phyloP scores from a whole-genome alignment of 2,113 vertebrate species.

The Erinaceus europaeus region DNA sequence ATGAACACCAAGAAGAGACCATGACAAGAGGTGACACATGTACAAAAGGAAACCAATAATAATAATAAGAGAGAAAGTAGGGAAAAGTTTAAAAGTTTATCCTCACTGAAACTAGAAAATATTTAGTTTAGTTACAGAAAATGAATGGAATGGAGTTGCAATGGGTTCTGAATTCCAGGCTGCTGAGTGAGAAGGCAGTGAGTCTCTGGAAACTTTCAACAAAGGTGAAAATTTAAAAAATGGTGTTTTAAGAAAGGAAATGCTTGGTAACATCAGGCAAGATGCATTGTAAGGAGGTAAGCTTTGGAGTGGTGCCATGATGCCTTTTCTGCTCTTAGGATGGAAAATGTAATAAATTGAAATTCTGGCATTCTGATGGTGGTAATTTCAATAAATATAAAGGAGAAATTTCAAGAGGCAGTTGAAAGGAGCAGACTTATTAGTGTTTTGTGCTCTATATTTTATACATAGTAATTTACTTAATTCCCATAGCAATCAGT shows the following conservation, averaged over 20 bases:
- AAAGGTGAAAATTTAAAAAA: background rate
- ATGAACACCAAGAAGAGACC: background rate
- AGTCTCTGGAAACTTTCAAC: background rate
- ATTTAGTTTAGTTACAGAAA: background rate
- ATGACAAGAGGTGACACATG: too few species aligned
- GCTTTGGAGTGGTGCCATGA: background rate
- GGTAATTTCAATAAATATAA: background rate
- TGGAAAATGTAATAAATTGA: background rate
- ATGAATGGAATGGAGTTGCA: background rate
- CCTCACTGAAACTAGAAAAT: background rate
- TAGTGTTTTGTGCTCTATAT: background rate
- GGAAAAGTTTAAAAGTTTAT: background rate
- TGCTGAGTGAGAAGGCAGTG: background rate
- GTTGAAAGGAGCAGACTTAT: background rate
- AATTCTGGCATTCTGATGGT: too few species aligned
- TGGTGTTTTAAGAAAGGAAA: background rate
- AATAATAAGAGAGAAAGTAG: too few species aligned
- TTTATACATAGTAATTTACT: background rate
- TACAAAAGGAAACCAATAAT: too few species aligned
- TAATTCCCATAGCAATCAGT: background rate
- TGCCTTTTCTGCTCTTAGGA: background rate
- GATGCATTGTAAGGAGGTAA: background rate
- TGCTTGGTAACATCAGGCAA: background rate
- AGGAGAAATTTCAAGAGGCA: background rate
- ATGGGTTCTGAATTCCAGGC: background rate